Conservation (phyloP, 2,888 invertebrate species). For the Danaus chrysippus region DNA sequence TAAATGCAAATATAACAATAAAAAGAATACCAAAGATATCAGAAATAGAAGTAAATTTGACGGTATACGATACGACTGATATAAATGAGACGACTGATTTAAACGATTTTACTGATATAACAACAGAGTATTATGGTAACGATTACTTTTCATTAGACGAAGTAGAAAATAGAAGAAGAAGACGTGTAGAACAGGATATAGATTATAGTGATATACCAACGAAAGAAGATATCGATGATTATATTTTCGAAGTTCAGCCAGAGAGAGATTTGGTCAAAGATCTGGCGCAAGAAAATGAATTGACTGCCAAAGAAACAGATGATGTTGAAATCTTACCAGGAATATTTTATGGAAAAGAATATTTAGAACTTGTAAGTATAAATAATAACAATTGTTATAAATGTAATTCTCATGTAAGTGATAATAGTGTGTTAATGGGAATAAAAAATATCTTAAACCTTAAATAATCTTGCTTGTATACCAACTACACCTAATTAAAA, state of each 20-base stretch:
- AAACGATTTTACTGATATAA: constrained; percentile 36
- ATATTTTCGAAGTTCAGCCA: constrained; percentile 47
- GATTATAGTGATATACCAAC: constrained; percentile 47
- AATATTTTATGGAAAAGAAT: constrained; percentile 9
- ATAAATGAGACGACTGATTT: constrained; percentile 19
- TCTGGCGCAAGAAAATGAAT: constrained; percentile 48
- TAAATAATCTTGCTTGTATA: no score
- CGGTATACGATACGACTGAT: constrained; percentile 50
- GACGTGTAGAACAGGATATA: constrained; percentile 33
- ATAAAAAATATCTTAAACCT: neutral
- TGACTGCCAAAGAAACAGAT: constrained; percentile 43
- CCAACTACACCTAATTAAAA: no score
- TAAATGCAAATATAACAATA: constrained; percentile 66
- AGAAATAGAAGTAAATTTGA: constrained; percentile 49
- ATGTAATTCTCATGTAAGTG: no score
- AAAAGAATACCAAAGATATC: constrained; percentile 62
- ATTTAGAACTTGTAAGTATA: constrained; percentile 24
- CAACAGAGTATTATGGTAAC: constrained; percentile 47
- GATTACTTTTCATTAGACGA: constrained; percentile 42
- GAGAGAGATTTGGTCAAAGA: constrained; percentile 44
- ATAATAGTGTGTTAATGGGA: neutral
- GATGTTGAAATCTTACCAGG: constrained; percentile 50
- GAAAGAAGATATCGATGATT: constrained; percentile 47
- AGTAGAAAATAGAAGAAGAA: constrained; percentile 36
- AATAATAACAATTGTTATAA: constrained; percentile 9